Evolutionary conservation across 2,113 vertebrate genomes (phyloP).

Genomic region (Crotophaga sulcirostris): DNA sequence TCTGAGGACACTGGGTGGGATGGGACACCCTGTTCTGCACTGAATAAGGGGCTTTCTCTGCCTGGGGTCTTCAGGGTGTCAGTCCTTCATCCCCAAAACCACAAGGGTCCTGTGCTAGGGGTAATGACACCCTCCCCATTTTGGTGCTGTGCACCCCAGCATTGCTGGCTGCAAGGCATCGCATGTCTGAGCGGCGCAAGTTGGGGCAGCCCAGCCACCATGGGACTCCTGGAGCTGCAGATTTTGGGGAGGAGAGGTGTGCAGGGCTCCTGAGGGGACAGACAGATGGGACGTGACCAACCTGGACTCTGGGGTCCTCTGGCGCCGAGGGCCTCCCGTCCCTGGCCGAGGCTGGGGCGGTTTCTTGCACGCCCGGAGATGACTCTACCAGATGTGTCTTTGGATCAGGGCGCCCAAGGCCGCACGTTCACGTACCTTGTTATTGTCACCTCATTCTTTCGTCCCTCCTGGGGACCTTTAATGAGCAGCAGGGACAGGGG

Average conservation of each 20-base stretch:
- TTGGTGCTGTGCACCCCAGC: not conserved
- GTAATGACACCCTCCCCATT: not conserved
- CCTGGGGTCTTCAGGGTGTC: not conserved
- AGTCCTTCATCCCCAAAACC: not conserved
- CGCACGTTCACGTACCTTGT: not conserved
- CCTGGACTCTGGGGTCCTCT: not conserved
- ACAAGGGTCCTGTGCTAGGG: not conserved
- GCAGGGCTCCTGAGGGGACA: not conserved
- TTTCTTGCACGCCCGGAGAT: constrained; percentile 3
- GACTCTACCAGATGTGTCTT: constrained; percentile 49
- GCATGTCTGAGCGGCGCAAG: not conserved
- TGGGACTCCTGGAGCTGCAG: not conserved
- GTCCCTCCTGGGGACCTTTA: not conserved
- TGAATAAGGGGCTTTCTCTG: not conserved
- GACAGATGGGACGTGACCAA: not conserved
- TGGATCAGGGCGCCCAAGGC: not conserved
- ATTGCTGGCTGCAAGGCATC: not conserved
- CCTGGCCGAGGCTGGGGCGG: not conserved
- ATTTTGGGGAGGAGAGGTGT: not conserved
- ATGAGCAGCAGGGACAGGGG: not conserved
- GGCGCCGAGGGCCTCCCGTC: not conserved
- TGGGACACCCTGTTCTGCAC: not conserved
- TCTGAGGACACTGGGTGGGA: not conserved
- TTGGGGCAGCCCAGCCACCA: not conserved
- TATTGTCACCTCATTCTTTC: constrained; percentile 33